Base-by-base conservation (phyloP, 2,797 vertebrate genomes). In the Sebastolobus altivelis region DNA sequence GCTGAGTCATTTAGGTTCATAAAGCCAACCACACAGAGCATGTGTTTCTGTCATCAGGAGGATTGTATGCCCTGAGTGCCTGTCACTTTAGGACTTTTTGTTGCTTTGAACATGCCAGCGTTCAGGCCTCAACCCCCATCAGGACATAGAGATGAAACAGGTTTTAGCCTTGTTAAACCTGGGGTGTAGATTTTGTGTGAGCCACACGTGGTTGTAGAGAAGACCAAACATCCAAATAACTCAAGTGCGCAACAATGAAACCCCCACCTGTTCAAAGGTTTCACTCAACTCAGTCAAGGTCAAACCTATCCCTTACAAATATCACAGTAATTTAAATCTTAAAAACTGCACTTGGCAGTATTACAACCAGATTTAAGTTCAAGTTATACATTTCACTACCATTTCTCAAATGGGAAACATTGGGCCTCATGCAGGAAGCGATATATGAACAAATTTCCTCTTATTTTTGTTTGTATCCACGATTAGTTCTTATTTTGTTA, bases 1-100 rank as follows among this genome's bases (percentile, higher is more conserved):
- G 72, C 86, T 87, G 88, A 91, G 85, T 92, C 88, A 89, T 55
- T 83, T 56, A 70, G 58, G 76, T 70, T 76, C 40, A 68, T 88
- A 83, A 88, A 92, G 72, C 66, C 75, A 75, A 38, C 25, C 78
- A 84, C 81, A 84, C 90, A 92, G 79, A 82, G 84, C 93, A 94
- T 93, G 89, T 96, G 94, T 94, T 95, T 94, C 91, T 92, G 89
- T 94, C 93, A 95, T 95, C 90, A 94, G 61, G 16, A 58, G 85
- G 88, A 93, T 93, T 87, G 81, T 73, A 84, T 92, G 91, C 85
- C 88, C 80, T 61, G 75, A 58, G 74, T 79, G 84, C 74, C 78
- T 82, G 83, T 82, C 77, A 87, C 78, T 90, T 87, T 60, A 80
- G 89, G 79, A 85, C 58, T 88, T 87, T 71, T 78, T 80, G 66